Evolutionary conservation across 37 sponge, comb jelly and placozoan species (phyloP).

Genomic region (Ianthella basta): DNA sequence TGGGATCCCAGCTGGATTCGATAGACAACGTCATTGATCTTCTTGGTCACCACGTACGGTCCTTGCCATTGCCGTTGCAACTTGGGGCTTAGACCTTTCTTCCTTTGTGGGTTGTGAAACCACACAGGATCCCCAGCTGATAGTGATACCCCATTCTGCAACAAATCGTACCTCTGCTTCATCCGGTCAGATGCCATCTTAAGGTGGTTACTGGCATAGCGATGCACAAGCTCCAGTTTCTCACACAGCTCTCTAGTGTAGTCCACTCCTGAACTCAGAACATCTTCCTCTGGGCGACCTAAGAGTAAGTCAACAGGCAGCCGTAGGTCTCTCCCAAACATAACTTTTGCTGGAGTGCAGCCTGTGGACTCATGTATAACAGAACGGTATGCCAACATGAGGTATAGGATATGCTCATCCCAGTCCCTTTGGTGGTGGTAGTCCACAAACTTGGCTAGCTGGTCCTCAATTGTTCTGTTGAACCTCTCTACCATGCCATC

Average conservation of each 20-base stretch:
- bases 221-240: background rate
- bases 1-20: conserved; percentile 20
- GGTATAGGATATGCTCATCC: conserved; percentile 13
- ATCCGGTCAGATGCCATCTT: background rate
- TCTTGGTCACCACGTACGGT: conserved; percentile 22
- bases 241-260: background rate
- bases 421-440: conserved; percentile 36
- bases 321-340: conserved; percentile 27
- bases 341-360: conserved; percentile 3
- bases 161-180: background rate
- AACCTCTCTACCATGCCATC: conserved; percentile 53
- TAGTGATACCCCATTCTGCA: background rate
- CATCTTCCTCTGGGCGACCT: conserved; percentile 25
- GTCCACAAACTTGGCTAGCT: conserved; percentile 14
- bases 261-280: background rate
- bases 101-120: background rate
- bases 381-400: conserved; percentile 37
- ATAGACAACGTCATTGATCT: conserved; percentile 26
- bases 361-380: conserved; percentile 28
- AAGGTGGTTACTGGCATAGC: conserved; percentile 3
- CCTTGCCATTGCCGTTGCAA: conserved; percentile 22
- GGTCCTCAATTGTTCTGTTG: conserved; percentile 33
- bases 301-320: conserved; percentile 36
- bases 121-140: background rate
- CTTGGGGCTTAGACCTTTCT: conserved; percentile 28